Conservation (phyloP, 2,888 invertebrate genomes). For the Shargacucullia verbasci region DNA sequence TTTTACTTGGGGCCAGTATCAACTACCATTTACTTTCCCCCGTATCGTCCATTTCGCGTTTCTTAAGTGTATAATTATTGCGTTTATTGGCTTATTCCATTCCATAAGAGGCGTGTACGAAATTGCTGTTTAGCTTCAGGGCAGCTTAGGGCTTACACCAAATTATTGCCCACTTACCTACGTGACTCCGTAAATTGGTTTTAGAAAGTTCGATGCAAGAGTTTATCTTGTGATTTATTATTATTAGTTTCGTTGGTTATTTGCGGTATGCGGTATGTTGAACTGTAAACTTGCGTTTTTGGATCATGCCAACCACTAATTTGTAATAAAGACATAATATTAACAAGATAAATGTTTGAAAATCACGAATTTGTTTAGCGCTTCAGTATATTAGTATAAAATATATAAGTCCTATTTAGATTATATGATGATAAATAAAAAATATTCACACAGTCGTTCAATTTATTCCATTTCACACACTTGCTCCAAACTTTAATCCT, state of each 20-base stretch:
- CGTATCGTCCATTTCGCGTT: constrained; percentile 60
- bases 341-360: constrained; percentile 22
- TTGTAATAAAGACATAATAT: constrained; percentile 31
- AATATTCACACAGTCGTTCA: constrained; percentile 23
- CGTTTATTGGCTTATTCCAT: constrained; percentile 61
- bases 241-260: constrained; percentile 51
- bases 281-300: constrained; percentile 44
- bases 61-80: constrained; percentile 70
- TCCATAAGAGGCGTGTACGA: constrained; percentile 56
- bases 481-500: constrained; percentile 41
- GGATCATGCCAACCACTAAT: constrained; percentile 25
- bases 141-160: constrained; percentile 62
- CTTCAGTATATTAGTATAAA: too few relatives aligned
- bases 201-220: constrained; percentile 62
- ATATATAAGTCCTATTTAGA: too few relatives aligned
- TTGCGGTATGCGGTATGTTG: constrained; percentile 46
- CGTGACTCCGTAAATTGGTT: constrained; percentile 63
- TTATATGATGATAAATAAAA: background rate
- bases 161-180: constrained; percentile 65
- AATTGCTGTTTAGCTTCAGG: constrained; percentile 63
- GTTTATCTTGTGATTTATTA: constrained; percentile 57
- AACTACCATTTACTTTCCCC: constrained; percentile 65
- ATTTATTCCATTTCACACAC: constrained; percentile 47
- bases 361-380: too few relatives aligned
- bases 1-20: constrained; percentile 44